These are phyloP conservation scores for Lycodopsis pacificus DNA, from an alignment of 2,797 vertebrate species.

Conservation along the genomic window DNA sequence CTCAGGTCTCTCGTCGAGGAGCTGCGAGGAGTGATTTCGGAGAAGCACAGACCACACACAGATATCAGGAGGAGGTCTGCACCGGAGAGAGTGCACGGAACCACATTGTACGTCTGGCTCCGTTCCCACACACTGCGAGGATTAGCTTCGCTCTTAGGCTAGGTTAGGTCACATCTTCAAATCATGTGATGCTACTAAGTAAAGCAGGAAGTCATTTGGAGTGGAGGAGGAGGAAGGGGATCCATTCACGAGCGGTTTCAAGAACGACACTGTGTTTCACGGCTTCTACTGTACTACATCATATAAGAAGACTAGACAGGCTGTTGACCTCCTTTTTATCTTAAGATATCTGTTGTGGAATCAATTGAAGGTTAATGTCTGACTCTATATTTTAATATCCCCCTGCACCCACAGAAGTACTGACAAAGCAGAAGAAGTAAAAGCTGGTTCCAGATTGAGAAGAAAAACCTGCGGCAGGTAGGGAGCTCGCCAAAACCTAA, in stretches of 20 bases:
- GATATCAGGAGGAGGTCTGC: constrained; percentile 68
- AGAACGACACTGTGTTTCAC: constrained; percentile 10
- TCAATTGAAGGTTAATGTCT: constrained; percentile 1
- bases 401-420: not conserved
- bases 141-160: constrained; percentile 57
- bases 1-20: constrained; percentile 81
- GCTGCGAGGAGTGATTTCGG: constrained; percentile 73
- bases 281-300: not conserved
- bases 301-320: not conserved
- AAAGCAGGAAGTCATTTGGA: constrained; percentile 37
- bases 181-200: constrained; percentile 63
- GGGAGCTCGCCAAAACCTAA: not conserved
- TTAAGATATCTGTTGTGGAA: not conserved
- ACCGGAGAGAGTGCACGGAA: constrained; percentile 57
- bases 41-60: constrained; percentile 65
- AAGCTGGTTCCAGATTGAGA: constrained; percentile 31
- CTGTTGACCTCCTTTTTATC: not conserved
- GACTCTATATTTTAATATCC: constrained; percentile 7
- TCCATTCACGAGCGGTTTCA: constrained; percentile 18
- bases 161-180: constrained; percentile 53
- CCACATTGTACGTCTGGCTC: constrained; percentile 65
- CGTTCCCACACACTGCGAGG: constrained; percentile 54
- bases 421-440: constrained; percentile 15
- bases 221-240: not conserved
- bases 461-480: constrained; percentile 68